Evolutionary conservation across 2,888 invertebrate genomes (phyloP).

Genomic region (Autographa gamma): DNA sequence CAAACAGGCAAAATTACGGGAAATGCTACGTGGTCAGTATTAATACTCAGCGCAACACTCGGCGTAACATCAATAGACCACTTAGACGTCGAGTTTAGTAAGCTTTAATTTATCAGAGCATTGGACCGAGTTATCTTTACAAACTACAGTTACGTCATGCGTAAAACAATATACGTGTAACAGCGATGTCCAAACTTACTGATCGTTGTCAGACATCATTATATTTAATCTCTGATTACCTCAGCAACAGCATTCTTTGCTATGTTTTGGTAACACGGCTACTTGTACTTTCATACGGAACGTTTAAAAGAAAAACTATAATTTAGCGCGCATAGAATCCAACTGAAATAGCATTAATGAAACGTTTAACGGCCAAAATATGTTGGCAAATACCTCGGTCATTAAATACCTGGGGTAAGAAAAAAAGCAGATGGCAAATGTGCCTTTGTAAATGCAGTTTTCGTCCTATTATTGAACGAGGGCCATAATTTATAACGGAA

Average conservation of each 20-base stretch:
- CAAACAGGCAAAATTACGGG: constrained; percentile 32
- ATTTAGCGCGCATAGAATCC: not conserved
- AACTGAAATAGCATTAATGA: constrained; percentile 22
- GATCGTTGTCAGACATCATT: constrained; percentile 43
- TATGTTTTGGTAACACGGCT: constrained; percentile 35
- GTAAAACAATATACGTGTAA: constrained; percentile 45
- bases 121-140: constrained; percentile 65
- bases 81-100: constrained; percentile 51
- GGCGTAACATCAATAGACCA: constrained; percentile 53
- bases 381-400: constrained; percentile 5
- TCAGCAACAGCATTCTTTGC: constrained; percentile 32
- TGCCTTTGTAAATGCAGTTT: not conserved
- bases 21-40: constrained; percentile 38
- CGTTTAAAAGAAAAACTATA: constrained; percentile 9
- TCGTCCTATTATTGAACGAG: constrained; percentile 13
- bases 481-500: constrained; percentile 38
- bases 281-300: constrained; percentile 30
- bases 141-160: constrained; percentile 45
- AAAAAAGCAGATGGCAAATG: constrained; percentile 11
- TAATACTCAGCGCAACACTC: constrained; percentile 37
- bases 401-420: constrained; percentile 13
- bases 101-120: constrained; percentile 65
- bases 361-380: constrained; percentile 21
- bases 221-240: constrained; percentile 54
- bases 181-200: constrained; percentile 37